Evolutionary conservation across 2,113 vertebrate species (phyloP).

Genomic region (Abramis brama): DNA sequence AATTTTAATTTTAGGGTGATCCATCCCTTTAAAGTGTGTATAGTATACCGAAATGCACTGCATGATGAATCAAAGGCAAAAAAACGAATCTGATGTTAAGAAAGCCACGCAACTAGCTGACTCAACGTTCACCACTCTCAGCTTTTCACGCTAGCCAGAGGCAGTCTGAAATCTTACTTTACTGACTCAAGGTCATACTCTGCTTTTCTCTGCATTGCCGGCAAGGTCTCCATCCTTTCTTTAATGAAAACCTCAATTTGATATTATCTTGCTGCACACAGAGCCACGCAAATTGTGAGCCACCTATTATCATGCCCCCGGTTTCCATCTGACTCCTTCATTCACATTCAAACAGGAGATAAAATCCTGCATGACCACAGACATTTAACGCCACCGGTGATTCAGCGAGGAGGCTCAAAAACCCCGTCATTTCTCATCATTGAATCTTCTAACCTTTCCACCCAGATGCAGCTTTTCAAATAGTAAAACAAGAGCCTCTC

Average conservation of each 20-base stretch:
- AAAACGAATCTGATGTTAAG: not conserved
- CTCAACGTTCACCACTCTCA: conserved; percentile 36
- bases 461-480: not conserved
- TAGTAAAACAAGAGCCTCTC: conserved; percentile 28
- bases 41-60: not conserved
- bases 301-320: conserved; percentile 1
- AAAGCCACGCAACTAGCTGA: conserved; percentile 2
- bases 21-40: not conserved
- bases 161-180: conserved; percentile 21
- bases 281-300: not conserved
- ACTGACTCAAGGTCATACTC: conserved; percentile 42
- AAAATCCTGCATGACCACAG: conserved; percentile 8
- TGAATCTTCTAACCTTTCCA: conserved; percentile 38
- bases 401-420: conserved; percentile 24
- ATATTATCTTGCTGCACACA: conserved; percentile 37
- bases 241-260: conserved; percentile 46
- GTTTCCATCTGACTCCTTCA: not conserved
- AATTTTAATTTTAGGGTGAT: too few species aligned
- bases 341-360: conserved; percentile 40
- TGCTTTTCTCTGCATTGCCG: conserved; percentile 10
- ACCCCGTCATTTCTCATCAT: not conserved
- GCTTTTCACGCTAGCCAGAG: not conserved
- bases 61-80: conserved; percentile 4
- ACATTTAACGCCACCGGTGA: not conserved
- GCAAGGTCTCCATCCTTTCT: conserved; percentile 23